phyloP scores from a whole-genome alignment of 2,888 invertebrate genomes.

The Amphipoea lucens region DNA sequence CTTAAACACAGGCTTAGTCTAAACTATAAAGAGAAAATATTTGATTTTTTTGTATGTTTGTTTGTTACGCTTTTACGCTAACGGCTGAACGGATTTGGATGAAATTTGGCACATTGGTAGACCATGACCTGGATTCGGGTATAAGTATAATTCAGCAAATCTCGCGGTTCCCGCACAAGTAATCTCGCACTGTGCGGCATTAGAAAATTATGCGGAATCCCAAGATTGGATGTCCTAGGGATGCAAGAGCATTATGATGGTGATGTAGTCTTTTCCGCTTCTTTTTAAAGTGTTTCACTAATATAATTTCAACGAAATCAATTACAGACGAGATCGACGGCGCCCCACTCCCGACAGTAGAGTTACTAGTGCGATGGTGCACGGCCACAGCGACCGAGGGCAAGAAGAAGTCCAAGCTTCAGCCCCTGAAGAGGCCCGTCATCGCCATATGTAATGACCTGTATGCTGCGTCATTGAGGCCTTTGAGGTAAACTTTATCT shows the following conservation, averaged over 20 bases:
- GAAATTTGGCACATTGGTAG: no score
- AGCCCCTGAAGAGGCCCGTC: slow-evolving; percentile 95
- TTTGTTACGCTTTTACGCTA: no score
- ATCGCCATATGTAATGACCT: slow-evolving; percentile 99
- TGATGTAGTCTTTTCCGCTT: no score
- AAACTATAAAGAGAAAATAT: neutral
- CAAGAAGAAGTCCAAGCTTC: slow-evolving; percentile 89
- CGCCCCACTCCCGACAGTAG: slow-evolving; percentile 96
- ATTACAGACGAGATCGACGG: slow-evolving; percentile 98
- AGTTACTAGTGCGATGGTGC: slow-evolving; percentile 95
- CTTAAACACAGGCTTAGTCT: no score
- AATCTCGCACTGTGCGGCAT: neutral
- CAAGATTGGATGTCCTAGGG: neutral
- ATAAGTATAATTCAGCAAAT: neutral
- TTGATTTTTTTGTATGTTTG: no score
- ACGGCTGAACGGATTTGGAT: no score
- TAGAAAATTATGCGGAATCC: neutral
- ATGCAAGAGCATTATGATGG: no score
- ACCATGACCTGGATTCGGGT: no score
- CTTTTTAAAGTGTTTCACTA: no score
- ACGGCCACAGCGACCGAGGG: slow-evolving; percentile 89
- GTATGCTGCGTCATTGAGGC: slow-evolving; percentile 96
- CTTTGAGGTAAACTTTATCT: slow-evolving; percentile 90
- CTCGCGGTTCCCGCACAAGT: neutral
- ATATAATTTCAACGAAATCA: neutral